phyloP scores from a whole-genome alignment of 2,113 vertebrate genomes.

The Formicarius rufipectus region DNA sequence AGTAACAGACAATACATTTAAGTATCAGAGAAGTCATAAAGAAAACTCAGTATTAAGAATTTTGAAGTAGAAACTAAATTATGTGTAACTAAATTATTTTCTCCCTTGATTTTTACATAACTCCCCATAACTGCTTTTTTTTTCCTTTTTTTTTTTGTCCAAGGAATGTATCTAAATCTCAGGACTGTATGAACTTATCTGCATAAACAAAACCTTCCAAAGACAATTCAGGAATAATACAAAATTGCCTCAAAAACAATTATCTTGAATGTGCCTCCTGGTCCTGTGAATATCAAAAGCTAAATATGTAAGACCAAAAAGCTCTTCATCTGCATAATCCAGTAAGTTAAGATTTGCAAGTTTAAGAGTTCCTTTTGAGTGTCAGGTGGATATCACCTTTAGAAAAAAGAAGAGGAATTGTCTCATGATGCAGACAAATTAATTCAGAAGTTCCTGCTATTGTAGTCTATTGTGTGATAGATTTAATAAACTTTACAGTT shows the following conservation, averaged over 20 bases:
- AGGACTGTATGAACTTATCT: not conserved
- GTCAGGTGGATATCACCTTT: not conserved
- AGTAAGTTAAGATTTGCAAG: not conserved
- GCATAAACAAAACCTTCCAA: not conserved
- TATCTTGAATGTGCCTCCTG: not conserved
- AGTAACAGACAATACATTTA: not conserved
- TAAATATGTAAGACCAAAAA: not conserved
- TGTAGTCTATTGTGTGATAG: not conserved
- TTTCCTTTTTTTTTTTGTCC: not conserved
- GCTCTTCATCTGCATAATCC: not conserved
- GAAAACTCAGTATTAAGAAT: not conserved
- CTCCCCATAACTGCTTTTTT: not conserved
- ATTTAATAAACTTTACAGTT: not conserved
- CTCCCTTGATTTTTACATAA: not conserved
- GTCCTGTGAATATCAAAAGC: not conserved
- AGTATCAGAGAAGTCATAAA: not conserved
- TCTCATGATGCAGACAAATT: not conserved
- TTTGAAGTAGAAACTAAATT: constrained; percentile 19
- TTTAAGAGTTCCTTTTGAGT: not conserved
- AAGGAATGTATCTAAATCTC: not conserved
- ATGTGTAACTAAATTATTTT: not conserved
- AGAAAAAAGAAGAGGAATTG: not conserved
- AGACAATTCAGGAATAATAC: not conserved
- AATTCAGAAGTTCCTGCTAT: not conserved
- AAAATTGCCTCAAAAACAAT: not conserved